phyloP scores from a whole-genome alignment of 2,797 vertebrate species.

The Melanotaenia pygmaea region DNA sequence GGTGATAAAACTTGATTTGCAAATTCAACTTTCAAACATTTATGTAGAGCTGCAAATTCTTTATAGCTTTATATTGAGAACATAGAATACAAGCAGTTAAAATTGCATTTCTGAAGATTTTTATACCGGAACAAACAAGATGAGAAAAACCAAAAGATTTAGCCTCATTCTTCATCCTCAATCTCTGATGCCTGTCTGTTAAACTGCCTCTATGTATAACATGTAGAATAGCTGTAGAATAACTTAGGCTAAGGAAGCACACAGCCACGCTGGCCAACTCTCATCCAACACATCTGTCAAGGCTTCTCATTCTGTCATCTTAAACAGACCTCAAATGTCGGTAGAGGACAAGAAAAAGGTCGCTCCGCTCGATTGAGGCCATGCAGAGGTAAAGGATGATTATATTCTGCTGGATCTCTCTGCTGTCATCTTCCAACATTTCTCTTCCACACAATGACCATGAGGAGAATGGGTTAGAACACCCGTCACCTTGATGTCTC shows the following conservation, averaged over 20 bases:
- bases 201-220: too few species aligned
- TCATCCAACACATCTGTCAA: conserved; percentile 54
- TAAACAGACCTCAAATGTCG: conserved; percentile 59
- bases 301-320: conserved; percentile 62
- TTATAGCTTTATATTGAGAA: too few species aligned
- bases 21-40: too few species aligned
- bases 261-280: conserved; percentile 20
- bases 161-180: too few species aligned
- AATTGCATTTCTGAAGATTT: too few species aligned
- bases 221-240: neutral
- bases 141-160: too few species aligned
- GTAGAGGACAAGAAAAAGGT: conserved; percentile 46
- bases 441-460: conserved; percentile 71
- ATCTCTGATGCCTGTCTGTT: too few species aligned
- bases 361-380: conserved; percentile 60
- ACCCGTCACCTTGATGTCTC: conserved; percentile 75
- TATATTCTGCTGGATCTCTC: conserved; percentile 61
- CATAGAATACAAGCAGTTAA: too few species aligned
- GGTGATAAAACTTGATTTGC: too few species aligned
- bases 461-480: conserved; percentile 66
- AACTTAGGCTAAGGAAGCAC: conserved; percentile 1
- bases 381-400: conserved; percentile 71
- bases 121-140: too few species aligned
- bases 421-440: conserved; percentile 72
- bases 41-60: too few species aligned